These are phyloP conservation scores for Ariopsis seemanni DNA, from an alignment of 2,113 vertebrate species.

Conservation along the genomic window DNA sequence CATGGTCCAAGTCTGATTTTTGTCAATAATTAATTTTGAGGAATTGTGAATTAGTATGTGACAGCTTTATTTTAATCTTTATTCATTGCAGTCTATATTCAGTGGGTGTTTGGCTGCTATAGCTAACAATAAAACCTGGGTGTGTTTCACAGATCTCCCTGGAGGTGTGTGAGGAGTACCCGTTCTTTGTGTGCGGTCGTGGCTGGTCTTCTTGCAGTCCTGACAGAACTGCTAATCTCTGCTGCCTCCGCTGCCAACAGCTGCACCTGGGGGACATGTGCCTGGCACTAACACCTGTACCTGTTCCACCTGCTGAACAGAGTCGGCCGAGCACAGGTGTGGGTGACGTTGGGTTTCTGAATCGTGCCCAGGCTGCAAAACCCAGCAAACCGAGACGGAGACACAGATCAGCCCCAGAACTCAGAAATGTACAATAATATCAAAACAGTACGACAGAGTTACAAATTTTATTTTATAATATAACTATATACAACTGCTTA, in stretches of 20 bases:
- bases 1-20: neutral
- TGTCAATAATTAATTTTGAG: neutral
- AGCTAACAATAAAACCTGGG: neutral
- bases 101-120: neutral
- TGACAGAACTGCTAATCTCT: conserved; percentile 68
- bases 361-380: neutral
- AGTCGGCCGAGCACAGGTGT: neutral
- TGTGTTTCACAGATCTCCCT: conserved; percentile 67
- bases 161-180: conserved; percentile 75
- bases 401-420: conserved; percentile 69
- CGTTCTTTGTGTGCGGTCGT: conserved; percentile 71
- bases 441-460: neutral
- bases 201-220: conserved; percentile 79
- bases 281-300: conserved; percentile 70
- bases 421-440: conserved; percentile 40
- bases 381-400: conserved; percentile 57
- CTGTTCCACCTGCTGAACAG: conserved; percentile 11
- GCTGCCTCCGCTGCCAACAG: conserved; percentile 72
- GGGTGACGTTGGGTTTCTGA: neutral
- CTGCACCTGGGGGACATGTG: conserved; percentile 74
- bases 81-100: neutral
- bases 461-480: conserved; percentile 35
- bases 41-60: neutral
- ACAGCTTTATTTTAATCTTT: neutral
- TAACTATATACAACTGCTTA: conserved; percentile 3